These are phyloP conservation scores for Lepidurus apus DNA, from an alignment of 1,140 invertebrate species.

Conservation along the genomic window DNA sequence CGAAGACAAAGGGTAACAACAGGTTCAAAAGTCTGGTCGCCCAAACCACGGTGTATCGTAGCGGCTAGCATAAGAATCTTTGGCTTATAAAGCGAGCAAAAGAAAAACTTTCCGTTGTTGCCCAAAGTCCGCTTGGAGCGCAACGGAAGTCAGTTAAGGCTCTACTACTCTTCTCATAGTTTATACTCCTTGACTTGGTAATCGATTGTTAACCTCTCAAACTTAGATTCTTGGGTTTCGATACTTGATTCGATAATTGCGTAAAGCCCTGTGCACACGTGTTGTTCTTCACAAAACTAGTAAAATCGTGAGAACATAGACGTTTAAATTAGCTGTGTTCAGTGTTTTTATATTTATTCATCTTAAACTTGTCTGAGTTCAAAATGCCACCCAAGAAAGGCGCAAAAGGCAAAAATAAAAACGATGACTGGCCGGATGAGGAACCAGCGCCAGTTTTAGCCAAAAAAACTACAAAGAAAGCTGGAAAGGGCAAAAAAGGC, in stretches of 20 bases:
- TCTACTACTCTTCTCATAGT: neutral
- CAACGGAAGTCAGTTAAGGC: neutral
- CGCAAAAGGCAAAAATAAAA: slow-evolving; percentile 48
- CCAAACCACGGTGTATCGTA: neutral
- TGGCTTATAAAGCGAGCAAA: neutral
- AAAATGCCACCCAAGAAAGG: slow-evolving; percentile 57
- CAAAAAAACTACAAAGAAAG: slow-evolving; percentile 29
- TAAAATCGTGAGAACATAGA: neutral
- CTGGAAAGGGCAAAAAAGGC: slow-evolving; percentile 40
- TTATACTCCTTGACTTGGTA: neutral
- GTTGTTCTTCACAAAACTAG: neutral
- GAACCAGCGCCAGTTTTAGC: slow-evolving; percentile 9
- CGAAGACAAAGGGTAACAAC: too few species aligned
- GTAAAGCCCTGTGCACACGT: neutral
- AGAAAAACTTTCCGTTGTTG: neutral
- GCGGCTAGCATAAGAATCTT: neutral
- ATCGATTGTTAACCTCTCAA: neutral
- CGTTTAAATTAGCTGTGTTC: neutral
- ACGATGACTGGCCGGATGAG: slow-evolving; percentile 40
- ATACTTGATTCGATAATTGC: neutral
- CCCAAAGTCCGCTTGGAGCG: neutral
- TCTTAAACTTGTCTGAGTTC: neutral
- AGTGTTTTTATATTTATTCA: neutral
- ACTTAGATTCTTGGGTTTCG: neutral
- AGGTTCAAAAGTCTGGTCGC: neutral